Evolutionary conservation across 2,888 invertebrate genomes (phyloP).

Genomic region (Morpho deidamia): DNA sequence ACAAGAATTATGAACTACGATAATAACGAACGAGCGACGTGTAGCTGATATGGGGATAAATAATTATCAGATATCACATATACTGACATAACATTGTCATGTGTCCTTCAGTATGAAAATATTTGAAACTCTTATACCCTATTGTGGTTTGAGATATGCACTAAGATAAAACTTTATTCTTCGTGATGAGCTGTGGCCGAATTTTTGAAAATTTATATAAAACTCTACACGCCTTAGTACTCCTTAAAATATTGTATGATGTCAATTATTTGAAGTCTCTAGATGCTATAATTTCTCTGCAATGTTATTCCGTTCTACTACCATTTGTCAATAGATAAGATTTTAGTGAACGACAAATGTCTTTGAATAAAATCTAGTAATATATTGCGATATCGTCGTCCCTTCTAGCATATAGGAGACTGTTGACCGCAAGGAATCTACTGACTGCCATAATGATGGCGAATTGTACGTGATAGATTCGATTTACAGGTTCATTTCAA

Average conservation of each 20-base stretch:
- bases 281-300: no score
- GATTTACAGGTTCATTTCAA: constrained; percentile 71
- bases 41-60: constrained; percentile 37
- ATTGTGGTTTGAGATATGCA: no score
- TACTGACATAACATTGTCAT: not conserved
- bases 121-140: no score
- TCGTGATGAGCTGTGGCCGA: no score
- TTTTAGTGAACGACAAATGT: no score
- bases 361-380: not conserved
- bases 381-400: constrained; percentile 1
- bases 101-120: not conserved
- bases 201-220: no score
- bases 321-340: no score
- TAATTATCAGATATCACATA: constrained; percentile 38
- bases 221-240: no score
- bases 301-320: no score
- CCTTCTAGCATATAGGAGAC: constrained; percentile 25
- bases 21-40: constrained; percentile 42
- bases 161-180: no score
- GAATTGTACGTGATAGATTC: constrained; percentile 67
- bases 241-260: no score
- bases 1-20: constrained; percentile 60
- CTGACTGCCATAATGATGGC: constrained; percentile 57
- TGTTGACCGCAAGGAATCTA: constrained; percentile 59
- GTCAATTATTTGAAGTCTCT: no score